Conservation (phyloP, 1,140 invertebrate genomes). For the Dinothrombium tinctorium region DNA sequence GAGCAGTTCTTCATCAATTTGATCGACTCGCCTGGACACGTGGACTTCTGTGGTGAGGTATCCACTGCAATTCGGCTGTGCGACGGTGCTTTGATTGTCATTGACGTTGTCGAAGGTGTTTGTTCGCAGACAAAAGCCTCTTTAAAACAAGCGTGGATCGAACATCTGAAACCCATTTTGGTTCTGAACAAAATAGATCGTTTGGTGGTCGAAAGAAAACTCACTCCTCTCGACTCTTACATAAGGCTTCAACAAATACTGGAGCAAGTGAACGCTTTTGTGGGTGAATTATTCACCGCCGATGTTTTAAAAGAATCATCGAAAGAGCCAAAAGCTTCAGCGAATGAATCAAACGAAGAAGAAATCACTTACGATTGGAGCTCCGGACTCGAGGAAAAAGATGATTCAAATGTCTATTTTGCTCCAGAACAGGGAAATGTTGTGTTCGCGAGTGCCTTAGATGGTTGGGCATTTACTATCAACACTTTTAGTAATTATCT, state of each 20-base stretch:
- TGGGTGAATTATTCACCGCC: slow-evolving; percentile 66
- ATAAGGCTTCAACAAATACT: slow-evolving; percentile 61
- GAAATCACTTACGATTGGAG: slow-evolving; percentile 37
- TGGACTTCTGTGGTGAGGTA: slow-evolving; percentile 95
- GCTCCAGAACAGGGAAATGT: slow-evolving; percentile 81
- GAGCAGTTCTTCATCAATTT: slow-evolving; percentile 65
- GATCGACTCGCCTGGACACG: slow-evolving; percentile 95
- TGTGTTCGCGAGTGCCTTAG: slow-evolving; percentile 78
- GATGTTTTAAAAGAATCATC: slow-evolving; percentile 34
- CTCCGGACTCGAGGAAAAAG: slow-evolving; percentile 52
- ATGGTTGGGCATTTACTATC: slow-evolving; percentile 80
- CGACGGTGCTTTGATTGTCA: slow-evolving; percentile 83
- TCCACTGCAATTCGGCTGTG: slow-evolving; percentile 73
- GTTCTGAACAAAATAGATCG: slow-evolving; percentile 92
- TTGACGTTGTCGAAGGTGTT: slow-evolving; percentile 79
- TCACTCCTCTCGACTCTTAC: slow-evolving; percentile 68
- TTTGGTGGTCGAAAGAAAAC: slow-evolving; percentile 67
- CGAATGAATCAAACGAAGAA: not conserved
- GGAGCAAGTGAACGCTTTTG: slow-evolving; percentile 79
- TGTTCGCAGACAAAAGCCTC: slow-evolving; percentile 58
- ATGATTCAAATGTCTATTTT: slow-evolving; percentile 74
- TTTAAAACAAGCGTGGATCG: slow-evolving; percentile 67
- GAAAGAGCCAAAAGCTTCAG: too few relatives aligned
- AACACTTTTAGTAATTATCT: slow-evolving; percentile 60
- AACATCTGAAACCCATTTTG: slow-evolving; percentile 66